Percentiles rank a stretch among this genome's conserved stretches.
Evolutionary conservation across 2,888 invertebrate genomes (phyloP).

Genomic region (Aleiodes alternator): DNA sequence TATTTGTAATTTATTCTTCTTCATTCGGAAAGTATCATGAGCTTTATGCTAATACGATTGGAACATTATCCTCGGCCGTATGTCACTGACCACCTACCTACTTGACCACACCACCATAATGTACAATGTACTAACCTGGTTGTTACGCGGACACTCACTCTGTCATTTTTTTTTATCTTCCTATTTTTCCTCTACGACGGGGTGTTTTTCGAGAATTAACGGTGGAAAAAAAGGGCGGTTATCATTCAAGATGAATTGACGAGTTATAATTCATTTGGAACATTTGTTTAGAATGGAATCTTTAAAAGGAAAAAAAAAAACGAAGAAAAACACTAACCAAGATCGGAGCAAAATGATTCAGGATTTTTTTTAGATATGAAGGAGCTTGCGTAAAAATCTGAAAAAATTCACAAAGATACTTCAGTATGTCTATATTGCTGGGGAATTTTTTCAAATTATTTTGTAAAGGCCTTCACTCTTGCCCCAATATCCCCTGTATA

Average conservation of each 20-base stretch:
- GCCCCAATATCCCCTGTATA: too few species aligned
- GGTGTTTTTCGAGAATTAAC: background rate
- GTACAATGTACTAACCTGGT: constrained; percentile 60
- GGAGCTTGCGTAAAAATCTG: too few species aligned
- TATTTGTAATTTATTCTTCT: constrained; percentile 65
- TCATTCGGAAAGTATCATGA: constrained; percentile 63
- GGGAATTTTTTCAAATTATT: too few species aligned
- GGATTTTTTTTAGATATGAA: too few species aligned
- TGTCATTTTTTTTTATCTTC: background rate
- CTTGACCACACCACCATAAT: constrained; percentile 67
- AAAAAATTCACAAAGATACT: too few species aligned
- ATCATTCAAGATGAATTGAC: constrained; percentile 45
- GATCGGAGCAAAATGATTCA: too few species aligned
- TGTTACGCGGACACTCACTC: constrained; percentile 51
- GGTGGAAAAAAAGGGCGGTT: constrained; percentile 10
- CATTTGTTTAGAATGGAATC: too few species aligned
- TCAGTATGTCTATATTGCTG: too few species aligned
- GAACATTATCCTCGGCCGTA: constrained; percentile 66
- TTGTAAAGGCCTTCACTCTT: too few species aligned
- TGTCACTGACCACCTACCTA: constrained; percentile 72
- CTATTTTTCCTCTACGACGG: constrained; percentile 47
- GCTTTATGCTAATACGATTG: constrained; percentile 68
- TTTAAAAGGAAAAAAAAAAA: too few species aligned
- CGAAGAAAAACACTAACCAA: too few species aligned
- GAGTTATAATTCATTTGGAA: too few species aligned